phyloP scores from a whole-genome alignment of 2,888 invertebrate genomes.

The Agapostemon virescens region DNA sequence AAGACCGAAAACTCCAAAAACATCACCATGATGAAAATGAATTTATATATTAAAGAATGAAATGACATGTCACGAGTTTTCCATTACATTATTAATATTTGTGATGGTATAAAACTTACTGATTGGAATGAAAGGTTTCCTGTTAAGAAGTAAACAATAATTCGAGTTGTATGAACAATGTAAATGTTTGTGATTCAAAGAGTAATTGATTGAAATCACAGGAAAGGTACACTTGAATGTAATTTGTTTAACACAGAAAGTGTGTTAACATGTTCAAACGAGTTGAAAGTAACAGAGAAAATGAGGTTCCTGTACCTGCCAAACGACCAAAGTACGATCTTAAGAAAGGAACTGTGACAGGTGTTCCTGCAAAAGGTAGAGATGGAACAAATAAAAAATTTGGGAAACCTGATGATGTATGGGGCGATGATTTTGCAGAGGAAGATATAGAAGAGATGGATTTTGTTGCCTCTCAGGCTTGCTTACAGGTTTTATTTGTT shows the following conservation, averaged over 20 bases:
- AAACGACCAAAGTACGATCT: conserved; percentile 64
- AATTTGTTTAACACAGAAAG: neutral
- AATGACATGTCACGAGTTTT: neutral
- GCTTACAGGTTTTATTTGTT: conserved; percentile 42
- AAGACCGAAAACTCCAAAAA: neutral
- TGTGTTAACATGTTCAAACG: conserved; percentile 67
- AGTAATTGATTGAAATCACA: neutral
- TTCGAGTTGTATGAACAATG: neutral
- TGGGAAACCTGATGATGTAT: conserved; percentile 66
- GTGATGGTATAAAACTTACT: neutral
- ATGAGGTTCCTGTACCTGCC: conserved; percentile 54
- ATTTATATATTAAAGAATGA: neutral
- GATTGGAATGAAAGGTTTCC: neutral
- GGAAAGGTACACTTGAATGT: neutral
- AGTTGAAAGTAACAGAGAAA: conserved; percentile 53
- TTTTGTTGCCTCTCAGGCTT: conserved; percentile 74
- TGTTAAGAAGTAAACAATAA: neutral
- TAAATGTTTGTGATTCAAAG: neutral
- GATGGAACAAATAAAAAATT: conserved; percentile 23
- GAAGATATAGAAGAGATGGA: conserved; percentile 75
- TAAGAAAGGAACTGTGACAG: neutral
- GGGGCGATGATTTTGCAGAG: conserved; percentile 76
- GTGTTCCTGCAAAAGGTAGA: conserved; percentile 10
- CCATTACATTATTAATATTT: neutral
- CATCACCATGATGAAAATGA: conserved; percentile 2